Evolutionary conservation across 1,140 invertebrate species (phyloP).

Genomic region (Ectropis grisescens): DNA sequence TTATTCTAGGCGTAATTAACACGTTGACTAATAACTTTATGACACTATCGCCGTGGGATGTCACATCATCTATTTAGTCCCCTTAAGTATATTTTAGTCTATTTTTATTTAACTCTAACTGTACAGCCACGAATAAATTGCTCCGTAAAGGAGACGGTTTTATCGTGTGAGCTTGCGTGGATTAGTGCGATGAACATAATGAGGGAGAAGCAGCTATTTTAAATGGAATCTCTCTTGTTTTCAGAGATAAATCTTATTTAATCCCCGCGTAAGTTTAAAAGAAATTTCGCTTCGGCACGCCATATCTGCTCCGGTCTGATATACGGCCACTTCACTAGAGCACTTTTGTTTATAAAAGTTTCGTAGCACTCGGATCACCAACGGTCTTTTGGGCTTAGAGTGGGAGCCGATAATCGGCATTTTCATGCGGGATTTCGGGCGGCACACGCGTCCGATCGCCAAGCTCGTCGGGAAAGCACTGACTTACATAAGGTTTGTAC

Average conservation of each 20-base stretch:
- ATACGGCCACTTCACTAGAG: conserved; percentile 15
- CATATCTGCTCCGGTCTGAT: conserved; percentile 15
- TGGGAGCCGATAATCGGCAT: conserved; percentile 23
- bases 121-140: conserved; percentile 34
- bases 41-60: conserved; percentile 45
- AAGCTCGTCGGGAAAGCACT: conserved; percentile 30
- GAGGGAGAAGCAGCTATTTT: conserved; percentile 26
- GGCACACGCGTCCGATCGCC: conserved; percentile 21
- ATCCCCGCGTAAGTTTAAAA: conserved; percentile 29
- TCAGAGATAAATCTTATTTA: conserved; percentile 27
- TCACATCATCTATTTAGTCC: conserved; percentile 38
- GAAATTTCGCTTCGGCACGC: conserved; percentile 27
- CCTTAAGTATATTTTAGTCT: conserved; percentile 23
- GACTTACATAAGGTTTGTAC: conserved; percentile 61
- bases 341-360: conserved; percentile 19
- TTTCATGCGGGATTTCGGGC: conserved; percentile 20
- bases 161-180: conserved; percentile 14
- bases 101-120: conserved; percentile 43
- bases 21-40: conserved; percentile 50
- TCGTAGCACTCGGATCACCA: conserved; percentile 5
- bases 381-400: conserved; percentile 1
- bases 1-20: conserved; percentile 49
- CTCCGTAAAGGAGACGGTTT: conserved; percentile 18
- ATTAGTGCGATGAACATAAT: conserved; percentile 32
- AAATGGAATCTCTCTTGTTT: conserved; percentile 22